These are phyloP conservation scores for Upupa epops DNA, from an alignment of 2,113 vertebrate species.

Conservation along the genomic window DNA sequence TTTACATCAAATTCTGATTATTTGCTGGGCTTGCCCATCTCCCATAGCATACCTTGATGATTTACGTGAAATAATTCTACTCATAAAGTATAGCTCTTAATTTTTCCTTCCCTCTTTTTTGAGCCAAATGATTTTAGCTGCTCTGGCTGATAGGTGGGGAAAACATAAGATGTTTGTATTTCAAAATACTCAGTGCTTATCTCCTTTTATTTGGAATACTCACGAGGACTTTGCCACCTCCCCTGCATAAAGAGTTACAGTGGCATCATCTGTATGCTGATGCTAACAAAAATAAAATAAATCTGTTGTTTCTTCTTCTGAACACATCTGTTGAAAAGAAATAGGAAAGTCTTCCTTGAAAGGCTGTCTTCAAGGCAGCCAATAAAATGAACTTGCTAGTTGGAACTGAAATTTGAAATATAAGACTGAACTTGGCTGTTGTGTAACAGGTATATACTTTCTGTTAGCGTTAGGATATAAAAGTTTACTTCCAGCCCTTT, in stretches of 20 bases:
- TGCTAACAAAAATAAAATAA: neutral
- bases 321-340: neutral
- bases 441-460: neutral
- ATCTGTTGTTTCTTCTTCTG: neutral
- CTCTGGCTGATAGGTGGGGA: neutral
- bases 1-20: neutral
- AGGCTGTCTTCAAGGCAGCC: neutral
- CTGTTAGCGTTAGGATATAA: neutral
- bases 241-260: neutral
- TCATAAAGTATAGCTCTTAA: neutral
- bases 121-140: neutral
- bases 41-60: neutral
- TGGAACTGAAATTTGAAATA: neutral
- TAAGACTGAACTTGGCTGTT: neutral
- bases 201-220: neutral
- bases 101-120: neutral
- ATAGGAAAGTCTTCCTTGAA: neutral
- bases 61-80: neutral
- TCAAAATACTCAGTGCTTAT: neutral
- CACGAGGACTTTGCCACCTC: neutral
- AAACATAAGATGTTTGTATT: neutral
- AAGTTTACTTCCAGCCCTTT: neutral
- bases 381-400: neutral
- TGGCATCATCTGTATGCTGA: neutral
- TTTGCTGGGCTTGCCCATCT: neutral